These are phyloP conservation scores for Pseudochirops cupreus DNA, from an alignment of 2,797 vertebrate species.

Conservation along the genomic window DNA sequence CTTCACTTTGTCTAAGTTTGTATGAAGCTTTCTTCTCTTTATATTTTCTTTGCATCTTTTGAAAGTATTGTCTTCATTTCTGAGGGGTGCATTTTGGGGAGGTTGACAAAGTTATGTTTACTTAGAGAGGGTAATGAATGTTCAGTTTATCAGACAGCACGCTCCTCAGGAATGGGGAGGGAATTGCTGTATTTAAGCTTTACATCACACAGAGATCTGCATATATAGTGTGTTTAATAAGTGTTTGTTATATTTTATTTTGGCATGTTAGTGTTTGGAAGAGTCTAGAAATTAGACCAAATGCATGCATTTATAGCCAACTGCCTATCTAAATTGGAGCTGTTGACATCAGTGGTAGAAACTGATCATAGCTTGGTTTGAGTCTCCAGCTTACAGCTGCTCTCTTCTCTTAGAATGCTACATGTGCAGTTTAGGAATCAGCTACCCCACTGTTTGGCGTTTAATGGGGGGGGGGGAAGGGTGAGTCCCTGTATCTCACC, in stretches of 20 bases:
- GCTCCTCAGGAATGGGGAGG: neutral
- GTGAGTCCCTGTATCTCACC: neutral
- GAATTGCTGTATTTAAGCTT: neutral
- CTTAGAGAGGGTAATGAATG: neutral
- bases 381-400: constrained; percentile 60
- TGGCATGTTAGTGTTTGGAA: neutral
- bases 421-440: constrained; percentile 70
- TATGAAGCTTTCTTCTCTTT: neutral
- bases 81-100: neutral
- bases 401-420: constrained; percentile 69
- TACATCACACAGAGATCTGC: neutral
- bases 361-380: constrained; percentile 61
- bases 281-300: neutral
- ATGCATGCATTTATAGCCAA: neutral
- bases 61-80: neutral
- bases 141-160: neutral
- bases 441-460: constrained; percentile 63
- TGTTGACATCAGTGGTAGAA: constrained; percentile 15
- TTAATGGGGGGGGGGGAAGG: neutral
- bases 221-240: neutral
- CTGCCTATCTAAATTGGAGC: neutral
- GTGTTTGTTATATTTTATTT: neutral
- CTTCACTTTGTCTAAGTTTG: neutral
- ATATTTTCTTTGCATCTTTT: neutral
- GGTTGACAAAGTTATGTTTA: neutral